These are phyloP conservation scores for Ichneumoninae sp. DNA, from an alignment of 2,888 invertebrate species.

Conservation along the genomic window DNA sequence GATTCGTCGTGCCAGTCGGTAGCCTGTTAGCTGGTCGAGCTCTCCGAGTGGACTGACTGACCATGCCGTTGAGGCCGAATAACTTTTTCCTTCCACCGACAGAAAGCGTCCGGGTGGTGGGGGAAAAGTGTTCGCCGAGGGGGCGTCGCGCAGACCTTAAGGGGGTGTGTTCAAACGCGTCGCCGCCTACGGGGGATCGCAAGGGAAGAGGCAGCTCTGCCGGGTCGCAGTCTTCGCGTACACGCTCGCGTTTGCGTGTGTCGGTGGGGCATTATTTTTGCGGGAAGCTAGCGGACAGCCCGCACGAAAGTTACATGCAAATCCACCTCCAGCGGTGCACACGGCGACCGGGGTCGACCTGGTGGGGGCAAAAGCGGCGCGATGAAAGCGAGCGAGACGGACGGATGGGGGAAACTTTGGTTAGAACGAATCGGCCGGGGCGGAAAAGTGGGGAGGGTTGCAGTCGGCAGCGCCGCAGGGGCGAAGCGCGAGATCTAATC, in stretches of 20 bases:
- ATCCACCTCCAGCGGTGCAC: conserved; percentile 45
- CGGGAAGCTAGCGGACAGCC: conserved; percentile 28
- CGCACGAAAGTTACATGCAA: conserved; percentile 52
- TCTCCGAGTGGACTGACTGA: conserved; percentile 82
- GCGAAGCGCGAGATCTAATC: conserved; percentile 80
- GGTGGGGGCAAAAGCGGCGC: conserved; percentile 26
- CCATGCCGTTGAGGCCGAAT: conserved; percentile 72
- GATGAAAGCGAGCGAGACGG: conserved; percentile 35
- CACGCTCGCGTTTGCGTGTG: conserved; percentile 9
- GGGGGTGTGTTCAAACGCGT: conserved; percentile 63
- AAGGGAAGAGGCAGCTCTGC: neutral
- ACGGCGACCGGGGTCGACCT: conserved; percentile 20
- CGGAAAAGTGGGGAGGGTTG: conserved; percentile 52
- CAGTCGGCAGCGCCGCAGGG: conserved; percentile 65
- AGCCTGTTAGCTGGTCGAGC: conserved; percentile 79
- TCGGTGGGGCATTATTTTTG: conserved; percentile 55
- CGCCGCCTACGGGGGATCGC: conserved; percentile 55
- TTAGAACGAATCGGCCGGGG: conserved; percentile 26
- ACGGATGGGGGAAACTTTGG: conserved; percentile 11
- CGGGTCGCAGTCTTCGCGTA: neutral
- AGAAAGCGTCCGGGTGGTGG: conserved; percentile 48
- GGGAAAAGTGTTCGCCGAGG: conserved; percentile 47
- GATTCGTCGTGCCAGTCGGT: conserved; percentile 36
- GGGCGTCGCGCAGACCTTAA: conserved; percentile 64
- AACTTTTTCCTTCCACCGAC: conserved; percentile 78